phyloP scores from a whole-genome alignment of 2,888 invertebrate genomes.

The Parnassius mnemosyne region DNA sequence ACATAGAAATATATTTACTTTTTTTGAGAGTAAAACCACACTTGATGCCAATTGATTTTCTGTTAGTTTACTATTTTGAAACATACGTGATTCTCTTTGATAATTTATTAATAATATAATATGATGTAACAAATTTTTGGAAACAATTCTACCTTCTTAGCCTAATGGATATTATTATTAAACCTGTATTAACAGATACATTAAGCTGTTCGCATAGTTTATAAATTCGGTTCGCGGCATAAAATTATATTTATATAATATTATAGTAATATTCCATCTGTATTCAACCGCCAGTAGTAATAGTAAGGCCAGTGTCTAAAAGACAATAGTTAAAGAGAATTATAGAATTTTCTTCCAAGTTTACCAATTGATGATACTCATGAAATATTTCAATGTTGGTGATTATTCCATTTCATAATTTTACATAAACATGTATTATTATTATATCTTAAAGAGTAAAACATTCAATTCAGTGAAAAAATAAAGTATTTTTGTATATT shows the following conservation, averaged over 20 bases:
- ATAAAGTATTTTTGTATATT: slow-evolving; percentile 29
- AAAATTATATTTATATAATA: slow-evolving; percentile 14
- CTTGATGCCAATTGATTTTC: slow-evolving; percentile 1
- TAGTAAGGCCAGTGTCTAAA: slow-evolving; percentile 65
- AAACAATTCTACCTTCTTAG: not conserved
- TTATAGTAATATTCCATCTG: slow-evolving; percentile 9
- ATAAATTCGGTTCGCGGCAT: slow-evolving; percentile 10
- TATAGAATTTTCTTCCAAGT: slow-evolving; percentile 24
- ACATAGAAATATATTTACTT: not conserved
- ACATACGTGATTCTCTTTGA: not conserved
- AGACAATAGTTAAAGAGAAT: slow-evolving; percentile 45
- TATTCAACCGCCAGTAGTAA: slow-evolving; percentile 45
- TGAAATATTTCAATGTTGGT: slow-evolving; percentile 12
- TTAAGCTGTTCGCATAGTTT: slow-evolving; percentile 17
- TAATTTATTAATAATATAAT: not conserved
- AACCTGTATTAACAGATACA: slow-evolving; percentile 14
- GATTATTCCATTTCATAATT: slow-evolving; percentile 19
- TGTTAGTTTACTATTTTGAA: not conserved
- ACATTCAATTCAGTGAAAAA: slow-evolving; percentile 19
- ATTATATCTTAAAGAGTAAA: slow-evolving; percentile 28
- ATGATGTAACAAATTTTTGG: not conserved
- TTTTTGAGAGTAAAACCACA: not conserved
- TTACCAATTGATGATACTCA: slow-evolving; percentile 7
- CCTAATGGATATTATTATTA: not conserved
- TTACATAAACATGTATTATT: slow-evolving; percentile 1